Conservation (phyloP, 2,113 vertebrate genomes). For the Chrysemys picta region DNA sequence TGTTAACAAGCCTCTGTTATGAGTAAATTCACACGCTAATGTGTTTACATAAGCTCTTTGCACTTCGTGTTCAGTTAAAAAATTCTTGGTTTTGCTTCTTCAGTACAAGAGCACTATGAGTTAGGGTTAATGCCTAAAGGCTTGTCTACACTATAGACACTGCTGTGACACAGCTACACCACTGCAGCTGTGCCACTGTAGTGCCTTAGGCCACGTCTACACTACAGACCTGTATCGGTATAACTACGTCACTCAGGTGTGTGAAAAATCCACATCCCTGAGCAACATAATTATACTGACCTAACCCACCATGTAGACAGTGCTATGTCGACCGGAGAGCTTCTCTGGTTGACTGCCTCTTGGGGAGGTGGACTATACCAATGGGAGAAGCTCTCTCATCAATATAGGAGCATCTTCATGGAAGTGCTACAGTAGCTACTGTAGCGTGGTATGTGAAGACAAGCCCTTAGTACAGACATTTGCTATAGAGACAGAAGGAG, state of each 20-base stretch:
- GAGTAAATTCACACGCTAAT: conserved; percentile 1
- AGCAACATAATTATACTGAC: background rate
- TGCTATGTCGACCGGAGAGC: background rate
- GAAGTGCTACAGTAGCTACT: background rate
- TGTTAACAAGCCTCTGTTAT: conserved; percentile 16
- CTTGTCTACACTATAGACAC: background rate
- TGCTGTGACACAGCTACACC: no score
- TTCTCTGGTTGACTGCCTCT: background rate
- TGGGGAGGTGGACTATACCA: background rate
- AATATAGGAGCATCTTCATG: background rate
- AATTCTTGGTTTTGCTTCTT: background rate
- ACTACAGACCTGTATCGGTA: background rate
- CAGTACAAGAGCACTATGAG: rapidly evolving
- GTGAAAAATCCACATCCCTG: background rate
- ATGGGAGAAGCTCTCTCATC: background rate
- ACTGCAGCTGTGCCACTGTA: background rate
- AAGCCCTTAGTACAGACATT: background rate
- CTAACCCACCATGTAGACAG: background rate
- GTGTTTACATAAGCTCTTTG: background rate
- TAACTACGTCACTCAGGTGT: background rate
- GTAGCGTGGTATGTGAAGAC: background rate
- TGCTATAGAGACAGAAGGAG: background rate
- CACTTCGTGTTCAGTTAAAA: background rate
- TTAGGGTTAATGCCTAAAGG: background rate
- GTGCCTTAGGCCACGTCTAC: background rate